Base-by-base conservation (phyloP, 2,888 invertebrate species). In the Melanostoma scalare region DNA sequence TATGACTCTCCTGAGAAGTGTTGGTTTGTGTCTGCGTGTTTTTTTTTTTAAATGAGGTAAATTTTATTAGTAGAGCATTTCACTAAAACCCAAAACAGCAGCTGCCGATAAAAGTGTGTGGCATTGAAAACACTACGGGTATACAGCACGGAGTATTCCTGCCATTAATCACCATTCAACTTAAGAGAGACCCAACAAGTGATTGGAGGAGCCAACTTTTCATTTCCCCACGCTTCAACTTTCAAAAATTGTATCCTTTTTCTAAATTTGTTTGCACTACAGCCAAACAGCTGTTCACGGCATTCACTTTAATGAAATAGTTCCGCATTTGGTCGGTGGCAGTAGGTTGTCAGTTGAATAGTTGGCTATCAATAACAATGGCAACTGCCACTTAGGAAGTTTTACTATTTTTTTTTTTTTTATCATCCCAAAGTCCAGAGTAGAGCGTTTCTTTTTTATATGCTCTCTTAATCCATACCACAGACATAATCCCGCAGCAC, bases 321-420 rank as follows among this genome's bases (percentile, higher is more conserved):
- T 61, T 74, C 63, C 40, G 65, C 35, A 63, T 9, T 20, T 52
- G 52, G 56, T 6, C 8, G 52, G 55, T 55, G 65, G 75, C 42
- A 38, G 61, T 55, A 20, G 55, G 73, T 58, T 73, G 68, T 35
- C 71, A 69, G 50, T 46, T 58, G 56, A 61, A 78, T 77, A 65
- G 68, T 74, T 60, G 74, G 69, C 60, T 67, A 79, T 84, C 84
- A 75, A 79, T 75, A 84, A 67, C 73, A 71, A 79, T 79, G 74
- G 74, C 78, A 84, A 84, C 74, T 55, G 48, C 78, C 78, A 84
- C 78, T 84, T 74, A 69, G 56, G 69, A 74, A 82, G 63, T 74
- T 78, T 60, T 60, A 48, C 10, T 52, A n/a, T 74, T 9, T 10
- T 44, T 44, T 55, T 68, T 10, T 42, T 42, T 31, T 60, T 58